Conservation (phyloP, 2,113 vertebrate species). For the Myodes glareolus region DNA sequence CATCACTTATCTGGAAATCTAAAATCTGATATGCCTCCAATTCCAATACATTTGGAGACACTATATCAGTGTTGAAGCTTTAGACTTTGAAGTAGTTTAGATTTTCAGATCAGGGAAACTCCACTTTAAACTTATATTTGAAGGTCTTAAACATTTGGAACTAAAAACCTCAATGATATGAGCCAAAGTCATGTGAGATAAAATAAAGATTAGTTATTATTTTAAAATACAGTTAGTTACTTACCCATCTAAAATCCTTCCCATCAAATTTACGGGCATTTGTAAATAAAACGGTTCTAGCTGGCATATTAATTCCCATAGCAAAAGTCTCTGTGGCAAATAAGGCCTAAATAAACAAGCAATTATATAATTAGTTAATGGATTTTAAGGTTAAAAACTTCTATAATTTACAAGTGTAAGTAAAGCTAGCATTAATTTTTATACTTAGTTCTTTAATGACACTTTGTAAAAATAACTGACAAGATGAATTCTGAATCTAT, state of each 20-base stretch:
- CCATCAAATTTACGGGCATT: slow-evolving; percentile 98
- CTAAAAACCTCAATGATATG: not conserved
- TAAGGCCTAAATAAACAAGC: slow-evolving; percentile 90
- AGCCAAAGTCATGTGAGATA: not conserved
- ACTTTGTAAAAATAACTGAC: not conserved
- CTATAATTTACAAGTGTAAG: not conserved
- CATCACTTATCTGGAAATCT: not conserved
- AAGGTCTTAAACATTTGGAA: not conserved
- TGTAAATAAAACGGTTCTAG: slow-evolving; percentile 98
- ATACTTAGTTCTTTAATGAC: slow-evolving; percentile 21
- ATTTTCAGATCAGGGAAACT: not conserved
- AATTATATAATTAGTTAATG: slow-evolving; percentile 57
- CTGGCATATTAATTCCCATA: slow-evolving; percentile 99
- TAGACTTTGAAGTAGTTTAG: not conserved
- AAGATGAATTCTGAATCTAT: not conserved
- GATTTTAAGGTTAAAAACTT: slow-evolving; percentile 1
- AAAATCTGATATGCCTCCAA: not conserved
- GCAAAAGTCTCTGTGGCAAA: slow-evolving; percentile 99
- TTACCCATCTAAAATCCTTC: slow-evolving; percentile 98
- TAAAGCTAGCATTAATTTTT: slow-evolving; percentile 24
- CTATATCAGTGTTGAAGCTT: not conserved
- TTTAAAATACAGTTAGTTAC: slow-evolving; percentile 64
- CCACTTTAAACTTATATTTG: not conserved
- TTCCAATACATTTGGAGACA: not conserved
- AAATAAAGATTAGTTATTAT: slow-evolving; percentile 34